Evolutionary conservation across 2,888 invertebrate genomes (phyloP), one percentile per base, ranked within the genome.

Genomic region (Aproaerema taeniolella): DNA sequence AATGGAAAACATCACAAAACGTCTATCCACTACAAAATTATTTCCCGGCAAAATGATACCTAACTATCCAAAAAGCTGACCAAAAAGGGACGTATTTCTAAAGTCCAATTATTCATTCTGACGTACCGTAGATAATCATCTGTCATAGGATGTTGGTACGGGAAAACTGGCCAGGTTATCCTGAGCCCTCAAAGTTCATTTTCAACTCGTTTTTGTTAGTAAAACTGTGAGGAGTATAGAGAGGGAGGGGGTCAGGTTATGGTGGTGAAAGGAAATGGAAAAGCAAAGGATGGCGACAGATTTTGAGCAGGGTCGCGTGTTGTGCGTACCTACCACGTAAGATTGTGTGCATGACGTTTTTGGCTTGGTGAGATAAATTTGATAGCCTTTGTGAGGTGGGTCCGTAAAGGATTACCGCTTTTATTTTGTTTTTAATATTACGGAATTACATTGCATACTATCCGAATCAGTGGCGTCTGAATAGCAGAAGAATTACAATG

Each of bases 91-190:
- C 61, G 64, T 69, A n/a, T 60, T 69, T 70, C 73, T 73, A 75
- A 78, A 79, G 67, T 71, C 74, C 81, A 83, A 85, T 85, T 83
- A 85, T 85, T 85, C 85, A 85, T 77, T 82, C 81, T 82, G 85
- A 85, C 83, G 72, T 73, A 58, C 67, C 71, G 72, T 82, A 83
- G 82, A 85, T 85, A 82, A 85, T 83, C 81, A 83, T 83, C 81
- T 82, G 79, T 83, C 83, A 85, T 78, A 74, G 69, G 71, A 75
- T 63, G 69, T 65, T 61, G 70, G 66, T 59, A 63, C 65, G 65
- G 61, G 60, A 52, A 61, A 53, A 56, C 52, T 16, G 63, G 39
- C 82, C 78, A 76, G 32, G 50, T 43, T 60, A 52, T 20, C 43
- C 38, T 33, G 78, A 67, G 53, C 81, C 65, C 54, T 57, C 55